Percentiles rank a stretch among this genome's conserved stretches.
Conservation (phyloP, 2,113 vertebrate genomes). For the Ranitomeya variabilis region DNA sequence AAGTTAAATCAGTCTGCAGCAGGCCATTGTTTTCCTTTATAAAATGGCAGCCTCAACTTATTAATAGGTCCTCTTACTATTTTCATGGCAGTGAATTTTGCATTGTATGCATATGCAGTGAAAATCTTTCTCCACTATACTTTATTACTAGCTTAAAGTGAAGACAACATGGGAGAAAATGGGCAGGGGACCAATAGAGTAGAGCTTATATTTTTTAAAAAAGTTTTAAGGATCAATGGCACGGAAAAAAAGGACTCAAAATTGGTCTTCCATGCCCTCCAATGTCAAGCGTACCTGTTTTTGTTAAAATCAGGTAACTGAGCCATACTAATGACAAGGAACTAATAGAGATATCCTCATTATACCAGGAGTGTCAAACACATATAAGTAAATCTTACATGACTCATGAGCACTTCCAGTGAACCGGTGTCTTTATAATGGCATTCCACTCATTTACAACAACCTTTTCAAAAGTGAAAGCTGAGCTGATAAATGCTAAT, state of each 20-base stretch:
- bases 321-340: background rate
- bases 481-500: constrained; percentile 47
- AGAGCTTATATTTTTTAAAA: background rate
- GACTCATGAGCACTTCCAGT: constrained; percentile 12
- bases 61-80: background rate
- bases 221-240: background rate
- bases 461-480: constrained; percentile 47
- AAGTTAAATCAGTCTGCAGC: no score
- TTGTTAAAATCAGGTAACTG: background rate
- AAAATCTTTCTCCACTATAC: background rate
- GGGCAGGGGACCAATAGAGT: background rate
- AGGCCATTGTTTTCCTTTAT: no score
- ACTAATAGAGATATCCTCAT: constrained; percentile 26
- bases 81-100: background rate
- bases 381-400: constrained; percentile 37
- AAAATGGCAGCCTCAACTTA: no score
- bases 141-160: background rate
- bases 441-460: constrained; percentile 36
- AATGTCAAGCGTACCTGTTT: background rate
- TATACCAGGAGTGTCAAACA: constrained; percentile 32
- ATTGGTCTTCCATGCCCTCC: background rate
- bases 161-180: background rate
- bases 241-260: background rate
- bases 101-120: background rate
- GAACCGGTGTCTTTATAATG: constrained; percentile 30